Conservation (phyloP, 2,113 vertebrate genomes). For the Apteryx mantelli region DNA sequence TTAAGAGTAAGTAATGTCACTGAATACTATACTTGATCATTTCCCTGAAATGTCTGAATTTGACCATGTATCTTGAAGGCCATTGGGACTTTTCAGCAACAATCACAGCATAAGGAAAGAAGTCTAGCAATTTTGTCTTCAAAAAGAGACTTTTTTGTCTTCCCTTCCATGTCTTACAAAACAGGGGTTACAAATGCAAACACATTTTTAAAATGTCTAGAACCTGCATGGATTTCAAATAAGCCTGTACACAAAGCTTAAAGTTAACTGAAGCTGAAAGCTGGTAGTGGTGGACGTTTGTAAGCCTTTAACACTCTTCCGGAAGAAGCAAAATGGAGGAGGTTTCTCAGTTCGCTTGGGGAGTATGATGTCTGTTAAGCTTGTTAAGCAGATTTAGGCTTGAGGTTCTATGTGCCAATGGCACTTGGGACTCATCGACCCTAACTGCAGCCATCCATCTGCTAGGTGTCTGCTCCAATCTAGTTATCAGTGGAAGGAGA, state of each 20-base stretch:
- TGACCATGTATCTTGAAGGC: not conserved
- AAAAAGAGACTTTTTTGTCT: not conserved
- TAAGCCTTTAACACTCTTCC: not conserved
- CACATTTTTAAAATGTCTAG: not conserved
- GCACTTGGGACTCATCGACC: not conserved
- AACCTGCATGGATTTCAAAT: not conserved
- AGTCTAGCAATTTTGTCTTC: not conserved
- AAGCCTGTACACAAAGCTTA: not conserved
- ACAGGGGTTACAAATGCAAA: not conserved
- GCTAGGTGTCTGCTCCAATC: not conserved
- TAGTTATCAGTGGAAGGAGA: slow-evolving; percentile 4
- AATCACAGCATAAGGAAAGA: not conserved
- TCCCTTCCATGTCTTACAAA: not conserved
- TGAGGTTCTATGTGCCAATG: slow-evolving; percentile 31
- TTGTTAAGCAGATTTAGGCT: slow-evolving; percentile 51
- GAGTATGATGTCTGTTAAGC: not conserved
- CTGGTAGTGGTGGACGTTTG: not conserved
- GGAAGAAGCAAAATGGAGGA: not conserved
- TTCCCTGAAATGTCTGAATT: not conserved
- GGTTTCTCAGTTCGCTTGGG: not conserved
- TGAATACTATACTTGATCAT: not conserved
- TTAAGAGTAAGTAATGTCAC: not conserved
- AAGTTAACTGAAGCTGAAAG: not conserved
- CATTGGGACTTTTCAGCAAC: not conserved
- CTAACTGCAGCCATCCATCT: not conserved